A percentile compares a stretch with the other conserved stretches of the same genome.
Conservation (phyloP, 1,140 invertebrate genomes). For the Chlorops oryzae region DNA sequence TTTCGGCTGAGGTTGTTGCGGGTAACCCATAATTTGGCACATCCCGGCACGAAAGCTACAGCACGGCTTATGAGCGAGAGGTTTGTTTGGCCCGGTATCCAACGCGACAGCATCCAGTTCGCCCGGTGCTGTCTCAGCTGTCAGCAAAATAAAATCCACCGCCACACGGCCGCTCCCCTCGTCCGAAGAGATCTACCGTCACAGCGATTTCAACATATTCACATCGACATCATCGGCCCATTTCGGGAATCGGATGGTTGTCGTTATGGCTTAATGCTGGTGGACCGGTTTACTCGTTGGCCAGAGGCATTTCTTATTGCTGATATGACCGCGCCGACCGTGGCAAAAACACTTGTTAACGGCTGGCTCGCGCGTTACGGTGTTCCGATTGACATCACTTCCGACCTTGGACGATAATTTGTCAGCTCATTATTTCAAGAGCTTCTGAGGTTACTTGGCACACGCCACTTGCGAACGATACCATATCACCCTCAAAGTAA, state of each 20-base stretch:
- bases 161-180: too few relatives aligned
- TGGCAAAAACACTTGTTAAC: constrained; percentile 19
- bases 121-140: too few relatives aligned
- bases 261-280: constrained; percentile 46
- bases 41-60: too few relatives aligned
- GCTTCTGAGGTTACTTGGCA: constrained; percentile 23
- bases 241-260: constrained; percentile 33
- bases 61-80: too few relatives aligned
- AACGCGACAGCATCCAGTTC: too few relatives aligned
- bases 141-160: too few relatives aligned
- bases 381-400: constrained; percentile 28
- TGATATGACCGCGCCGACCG: constrained; percentile 39
- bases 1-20: too few relatives aligned
- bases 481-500: constrained; percentile 43
- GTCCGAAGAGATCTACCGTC: too few relatives aligned
- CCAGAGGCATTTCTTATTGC: constrained; percentile 47
- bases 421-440: constrained; percentile 31
- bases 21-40: too few relatives aligned
- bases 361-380: constrained; percentile 38
- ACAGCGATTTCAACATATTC: not conserved
- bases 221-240: constrained; percentile 1
- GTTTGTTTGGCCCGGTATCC: too few relatives aligned
- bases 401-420: constrained; percentile 44
- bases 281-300: constrained; percentile 50
- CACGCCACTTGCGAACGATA: constrained; percentile 32